Evolutionary conservation across 2,797 vertebrate species (phyloP).

Genomic region (Botia almorhae): DNA sequence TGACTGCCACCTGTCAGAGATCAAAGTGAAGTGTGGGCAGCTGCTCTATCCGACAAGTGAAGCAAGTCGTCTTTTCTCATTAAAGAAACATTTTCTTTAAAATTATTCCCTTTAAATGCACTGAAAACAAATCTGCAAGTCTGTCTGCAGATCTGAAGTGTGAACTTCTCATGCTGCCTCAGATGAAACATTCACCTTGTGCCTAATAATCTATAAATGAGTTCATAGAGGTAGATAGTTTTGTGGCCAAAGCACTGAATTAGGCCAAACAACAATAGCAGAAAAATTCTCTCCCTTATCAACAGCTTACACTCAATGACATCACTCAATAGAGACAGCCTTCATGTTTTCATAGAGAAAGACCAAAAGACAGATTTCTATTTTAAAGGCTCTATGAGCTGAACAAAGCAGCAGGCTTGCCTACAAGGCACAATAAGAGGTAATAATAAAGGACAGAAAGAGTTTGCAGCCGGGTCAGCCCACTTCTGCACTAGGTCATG

Average conservation of each 20-base stretch:
- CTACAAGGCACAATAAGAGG: slow-evolving; percentile 17
- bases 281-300: not conserved
- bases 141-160: slow-evolving; percentile 34
- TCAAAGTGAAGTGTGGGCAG: not conserved
- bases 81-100: not conserved
- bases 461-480: slow-evolving; percentile 5
- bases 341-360: not conserved
- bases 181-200: not conserved
- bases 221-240: not conserved
- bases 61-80: not conserved
- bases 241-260: not conserved
- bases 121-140: slow-evolving; percentile 6
- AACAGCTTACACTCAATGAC: not conserved
- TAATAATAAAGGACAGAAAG: slow-evolving; percentile 28
- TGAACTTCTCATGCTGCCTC: slow-evolving; percentile 41
- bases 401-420: slow-evolving; percentile 12
- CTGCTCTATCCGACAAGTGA: not conserved
- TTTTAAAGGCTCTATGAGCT: not conserved
- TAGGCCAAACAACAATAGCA: not conserved
- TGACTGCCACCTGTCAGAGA: slow-evolving; percentile 35
- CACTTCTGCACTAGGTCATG: slow-evolving; percentile 30
- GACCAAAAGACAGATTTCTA: slow-evolving; percentile 5
- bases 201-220: not conserved
- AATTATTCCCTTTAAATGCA: not conserved
- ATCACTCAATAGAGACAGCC: not conserved